A percentile compares a stretch with the other conserved stretches of the same genome.
phyloP scores from a whole-genome alignment of 2,797 vertebrate genomes.

The Podarcis siculus region DNA sequence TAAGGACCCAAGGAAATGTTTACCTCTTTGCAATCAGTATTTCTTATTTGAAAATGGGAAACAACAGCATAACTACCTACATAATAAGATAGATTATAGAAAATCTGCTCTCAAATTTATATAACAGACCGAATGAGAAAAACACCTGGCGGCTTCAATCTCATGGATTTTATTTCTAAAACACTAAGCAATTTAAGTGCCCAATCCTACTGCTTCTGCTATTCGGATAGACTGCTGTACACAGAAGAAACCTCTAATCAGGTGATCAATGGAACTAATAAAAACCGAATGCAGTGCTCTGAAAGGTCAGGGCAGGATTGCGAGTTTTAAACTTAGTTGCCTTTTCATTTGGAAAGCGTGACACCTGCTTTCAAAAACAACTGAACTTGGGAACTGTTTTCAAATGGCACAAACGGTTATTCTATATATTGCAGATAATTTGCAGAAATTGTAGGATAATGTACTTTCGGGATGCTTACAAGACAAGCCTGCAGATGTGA shows the following conservation, averaged over 20 bases:
- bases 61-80: slow-evolving; percentile 1
- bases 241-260: background rate
- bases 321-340: background rate
- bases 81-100: background rate
- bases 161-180: slow-evolving; percentile 5
- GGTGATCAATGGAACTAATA: background rate
- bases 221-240: background rate
- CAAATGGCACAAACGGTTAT: background rate
- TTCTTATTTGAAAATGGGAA: background rate
- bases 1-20: background rate
- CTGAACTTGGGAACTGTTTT: slow-evolving; percentile 3
- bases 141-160: background rate
- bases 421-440: background rate
- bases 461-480: background rate
- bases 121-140: background rate
- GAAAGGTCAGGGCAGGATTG: background rate
- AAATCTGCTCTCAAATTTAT: slow-evolving; percentile 11
- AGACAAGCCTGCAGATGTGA: slow-evolving; percentile 7
- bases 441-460: background rate
- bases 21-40: background rate
- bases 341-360: background rate
- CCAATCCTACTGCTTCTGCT: background rate
- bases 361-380: background rate
- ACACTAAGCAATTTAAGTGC: background rate
- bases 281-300: background rate